Base-by-base conservation (phyloP, 2,888 invertebrate species). In the Metacarcinus magister region DNA sequence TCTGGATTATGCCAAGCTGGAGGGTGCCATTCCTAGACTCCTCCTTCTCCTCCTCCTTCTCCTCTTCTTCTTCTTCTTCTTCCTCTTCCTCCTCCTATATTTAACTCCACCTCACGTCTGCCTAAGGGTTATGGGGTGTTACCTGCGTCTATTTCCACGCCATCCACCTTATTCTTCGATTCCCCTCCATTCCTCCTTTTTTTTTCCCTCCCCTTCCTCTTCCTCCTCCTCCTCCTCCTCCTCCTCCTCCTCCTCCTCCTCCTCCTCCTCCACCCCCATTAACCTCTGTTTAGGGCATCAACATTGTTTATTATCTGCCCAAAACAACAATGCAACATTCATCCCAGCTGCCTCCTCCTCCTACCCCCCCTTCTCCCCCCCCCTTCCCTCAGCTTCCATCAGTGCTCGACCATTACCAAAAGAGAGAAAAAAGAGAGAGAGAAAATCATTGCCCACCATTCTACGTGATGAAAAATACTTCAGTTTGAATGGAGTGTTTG, bases 1-100 rank as follows among this genome's bases (percentile, higher is more conserved):
- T 67, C 67, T 23, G 23, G 67, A 67, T 67, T 67, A 67, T 67
- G 67, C n/a, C 67, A 67, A 67, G 67, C 67, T 67, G 67, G n/a
- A 67, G n/a, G 67, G n/a, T 16, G n/a, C 67, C 67, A 67, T 67
- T 67, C n/a, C 67, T 67, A 23, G 4, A 5, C 23, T 67, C 23
- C 67, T 67, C n/a, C 67, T 67, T n/a, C 67, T 16, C 2, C 67
- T 67, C n/a, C 67, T 67, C 23, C n/a, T 23, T 67, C 67, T 67
- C n/a, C 67, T 67, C 19, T 10, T 10, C 67, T 23, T 67, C 67
- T 16, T 4, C 1, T 23, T 67, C 67, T 5, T 23, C 67, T n/a
- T 8, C 16, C 23, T 23, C 23, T n/a, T 67, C n/a, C 67, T 19
- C 67, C 67, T 67, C 23, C 5, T 67, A 16, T 5, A 67, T 67